Evolutionary conservation across 2,888 invertebrate species (phyloP).

Genomic region (Diploptera punctata): DNA sequence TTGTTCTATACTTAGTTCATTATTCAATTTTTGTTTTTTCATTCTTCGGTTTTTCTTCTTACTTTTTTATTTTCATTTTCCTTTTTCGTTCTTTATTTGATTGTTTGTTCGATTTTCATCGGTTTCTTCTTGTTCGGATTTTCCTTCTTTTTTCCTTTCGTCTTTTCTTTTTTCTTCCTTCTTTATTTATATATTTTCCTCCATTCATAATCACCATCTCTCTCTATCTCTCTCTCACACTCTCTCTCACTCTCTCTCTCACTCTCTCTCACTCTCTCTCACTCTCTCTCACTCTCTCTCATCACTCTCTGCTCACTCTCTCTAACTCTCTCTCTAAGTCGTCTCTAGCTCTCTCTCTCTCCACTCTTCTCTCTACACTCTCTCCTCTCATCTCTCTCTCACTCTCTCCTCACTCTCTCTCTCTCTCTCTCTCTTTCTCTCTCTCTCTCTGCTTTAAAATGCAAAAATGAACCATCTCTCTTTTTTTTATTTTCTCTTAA

Average conservation of each 20-base stretch:
- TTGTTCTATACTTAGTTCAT: too few species aligned
- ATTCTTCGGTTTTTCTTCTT: too few species aligned
- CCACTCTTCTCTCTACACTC: neutral
- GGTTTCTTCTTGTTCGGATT: too few species aligned
- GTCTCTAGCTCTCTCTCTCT: neutral
- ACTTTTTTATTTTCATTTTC: too few species aligned
- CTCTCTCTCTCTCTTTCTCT: neutral
- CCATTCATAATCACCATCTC: neutral
- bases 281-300: neutral
- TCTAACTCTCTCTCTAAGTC: neutral
- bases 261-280: neutral
- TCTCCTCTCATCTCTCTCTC: neutral
- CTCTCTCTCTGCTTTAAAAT: neutral
- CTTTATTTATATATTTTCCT: neutral
- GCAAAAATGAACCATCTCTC: too few species aligned
- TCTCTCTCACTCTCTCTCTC: neutral
- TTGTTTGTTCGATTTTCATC: too few species aligned
- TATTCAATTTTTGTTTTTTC: too few species aligned
- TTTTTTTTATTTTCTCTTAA: too few species aligned
- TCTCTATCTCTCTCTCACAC: neutral
- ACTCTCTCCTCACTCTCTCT: neutral
- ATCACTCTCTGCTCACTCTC: neutral
- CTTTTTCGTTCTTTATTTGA: too few species aligned
- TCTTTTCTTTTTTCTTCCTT: neutral
- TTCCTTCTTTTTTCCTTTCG: neutral